Evolutionary conservation across 2,113 vertebrate genomes (phyloP).

Genomic region (Stegastes partitus): DNA sequence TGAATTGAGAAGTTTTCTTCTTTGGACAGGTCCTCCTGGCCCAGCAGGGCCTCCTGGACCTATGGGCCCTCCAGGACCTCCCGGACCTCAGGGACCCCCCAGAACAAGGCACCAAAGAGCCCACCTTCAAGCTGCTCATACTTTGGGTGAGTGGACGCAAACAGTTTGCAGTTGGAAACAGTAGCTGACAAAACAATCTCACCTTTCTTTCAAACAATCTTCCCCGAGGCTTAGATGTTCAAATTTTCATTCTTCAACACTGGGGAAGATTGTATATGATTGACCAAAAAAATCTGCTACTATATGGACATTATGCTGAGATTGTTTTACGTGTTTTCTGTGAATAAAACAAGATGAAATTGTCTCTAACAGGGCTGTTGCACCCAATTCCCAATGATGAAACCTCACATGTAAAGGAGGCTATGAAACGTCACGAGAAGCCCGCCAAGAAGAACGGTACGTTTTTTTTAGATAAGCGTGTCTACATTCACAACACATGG

Average conservation of each 20-base stretch:
- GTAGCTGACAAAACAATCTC: not conserved
- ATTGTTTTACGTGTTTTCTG: too few species aligned
- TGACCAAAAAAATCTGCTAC: not conserved
- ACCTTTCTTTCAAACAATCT: too few species aligned
- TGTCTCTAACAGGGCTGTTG: conserved; percentile 77
- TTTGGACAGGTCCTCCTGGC: conserved; percentile 78
- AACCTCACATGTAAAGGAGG: conserved; percentile 81
- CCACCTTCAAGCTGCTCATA: conserved; percentile 76
- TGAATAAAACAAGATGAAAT: not conserved
- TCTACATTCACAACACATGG: not conserved
- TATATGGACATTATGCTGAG: not conserved
- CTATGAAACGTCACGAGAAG: conserved; percentile 68
- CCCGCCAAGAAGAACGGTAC: conserved; percentile 84
- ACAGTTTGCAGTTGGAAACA: not conserved
- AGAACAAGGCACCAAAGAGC: conserved; percentile 85
- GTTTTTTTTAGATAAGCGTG: conserved; percentile 29
- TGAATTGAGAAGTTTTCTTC: not conserved
- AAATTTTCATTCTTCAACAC: not conserved
- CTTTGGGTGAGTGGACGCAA: conserved; percentile 60
- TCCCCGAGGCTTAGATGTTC: too few species aligned
- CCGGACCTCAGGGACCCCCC: conserved; percentile 83
- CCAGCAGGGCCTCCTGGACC: conserved; percentile 77
- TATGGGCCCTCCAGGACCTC: conserved; percentile 75
- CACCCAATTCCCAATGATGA: conserved; percentile 90
- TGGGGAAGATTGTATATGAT: too few species aligned